Base-by-base conservation (phyloP, 2,888 invertebrate species). In the Drosophila mercatorum region DNA sequence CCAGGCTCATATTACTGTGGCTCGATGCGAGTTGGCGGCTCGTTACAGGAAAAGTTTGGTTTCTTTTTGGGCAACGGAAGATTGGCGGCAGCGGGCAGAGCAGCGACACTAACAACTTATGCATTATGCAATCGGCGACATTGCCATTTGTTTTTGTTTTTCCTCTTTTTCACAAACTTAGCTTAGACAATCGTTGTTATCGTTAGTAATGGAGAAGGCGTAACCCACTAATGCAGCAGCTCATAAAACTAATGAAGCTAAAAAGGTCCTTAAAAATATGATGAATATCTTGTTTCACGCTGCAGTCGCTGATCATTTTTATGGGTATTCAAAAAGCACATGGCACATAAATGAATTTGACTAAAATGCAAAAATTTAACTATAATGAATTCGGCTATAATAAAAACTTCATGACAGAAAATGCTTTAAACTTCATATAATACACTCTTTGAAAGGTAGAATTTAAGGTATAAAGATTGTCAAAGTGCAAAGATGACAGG, bases 1-100 rank as follows among this genome's bases (percentile, higher is more conserved):
- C 82, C 83, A 73, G 79, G 77, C 88, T 86, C 86, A 76, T 77
- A 84, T 86, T 86, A 86, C 86, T 65, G 51, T 57, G 80, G 80
- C 80, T 71, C 77, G 71, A 66, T 63, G 61, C 74, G 70, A 78
- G 86, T 80, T 85, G 88, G 78, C 81, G 80, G 87, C 85, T 86
- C 80, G 86, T 86, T 86, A 87, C 77, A 80, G 82, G 82, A 87
- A 86, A 89, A 84, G 70, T 69, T 73, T 71, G 36, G 66, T 61
- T 68, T 66, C 46, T 43, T 61, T 68, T 75, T 67, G 61, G 69
- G 57, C 51, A 47, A 26, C 59, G 52, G 64, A 52, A 64, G 58
- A 64, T 68, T 51, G 64, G 43, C 51, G 69, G 67, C 72, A 68
- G 28, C 68, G 68, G 47, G 47, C 64, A 65, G 58, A 43, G 58